A percentile compares a stretch with the other conserved stretches of the same genome.
Evolutionary conservation across 2,888 invertebrate species (phyloP).

Genomic region (Heliconius sara): DNA sequence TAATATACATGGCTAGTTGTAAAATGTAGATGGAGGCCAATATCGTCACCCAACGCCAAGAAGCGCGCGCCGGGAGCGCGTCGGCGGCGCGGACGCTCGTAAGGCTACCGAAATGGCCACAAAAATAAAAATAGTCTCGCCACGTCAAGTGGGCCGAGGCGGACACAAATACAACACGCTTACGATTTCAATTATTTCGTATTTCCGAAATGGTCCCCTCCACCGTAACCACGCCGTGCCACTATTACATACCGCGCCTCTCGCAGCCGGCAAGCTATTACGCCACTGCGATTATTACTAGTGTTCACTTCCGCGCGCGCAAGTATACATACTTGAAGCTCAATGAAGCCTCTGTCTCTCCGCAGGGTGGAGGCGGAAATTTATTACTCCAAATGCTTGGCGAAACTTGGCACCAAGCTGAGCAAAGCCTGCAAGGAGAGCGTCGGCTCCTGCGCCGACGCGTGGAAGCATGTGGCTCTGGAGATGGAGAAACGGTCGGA

Average conservation of each 20-base stretch:
- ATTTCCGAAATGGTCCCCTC: background rate
- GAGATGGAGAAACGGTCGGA: constrained; percentile 97
- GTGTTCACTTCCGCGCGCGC: constrained; percentile 4
- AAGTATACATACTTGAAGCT: constrained; percentile 4
- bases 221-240: background rate
- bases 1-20: no score
- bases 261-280: constrained; percentile 11
- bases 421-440: constrained; percentile 92
- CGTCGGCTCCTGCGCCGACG: constrained; percentile 91
- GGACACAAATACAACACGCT: constrained; percentile 60
- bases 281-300: constrained; percentile 11
- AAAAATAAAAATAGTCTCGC: constrained; percentile 69
- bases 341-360: constrained; percentile 21
- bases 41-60: background rate
- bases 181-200: constrained; percentile 52
- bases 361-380: constrained; percentile 95
- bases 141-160: constrained; percentile 71
- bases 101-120: constrained; percentile 72
- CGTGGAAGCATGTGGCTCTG: constrained; percentile 95
- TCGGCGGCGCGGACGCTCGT: background rate
- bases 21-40: background rate
- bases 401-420: constrained; percentile 93
- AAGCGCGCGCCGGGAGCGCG: background rate
- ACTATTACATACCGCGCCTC: constrained; percentile 14
- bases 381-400: constrained; percentile 94